Evolutionary conservation across 2,797 vertebrate genomes (phyloP), one percentile per base, ranked within the genome.

Genomic region (Ciconia nigra): DNA sequence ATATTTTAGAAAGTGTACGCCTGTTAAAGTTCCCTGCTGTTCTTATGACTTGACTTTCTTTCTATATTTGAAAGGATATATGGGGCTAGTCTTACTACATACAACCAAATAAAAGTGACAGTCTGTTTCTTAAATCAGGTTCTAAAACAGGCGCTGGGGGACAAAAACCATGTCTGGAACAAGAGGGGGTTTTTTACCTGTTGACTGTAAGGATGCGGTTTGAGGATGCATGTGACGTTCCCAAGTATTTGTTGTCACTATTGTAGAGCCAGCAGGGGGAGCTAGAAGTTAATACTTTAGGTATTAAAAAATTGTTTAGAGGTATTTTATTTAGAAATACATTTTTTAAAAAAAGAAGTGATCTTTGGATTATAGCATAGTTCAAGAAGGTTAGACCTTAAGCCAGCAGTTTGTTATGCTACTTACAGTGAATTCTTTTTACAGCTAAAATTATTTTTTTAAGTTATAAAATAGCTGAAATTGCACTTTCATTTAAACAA

Each of bases 261-360:
- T 28, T 33, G 13, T 25, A 21, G 52, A 44, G 29, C 76, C 96
- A 95, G 95, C 69, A 97, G 96, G 33, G 91, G 93, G 96, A 91
- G 96, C 92, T 66, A 26, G 3, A 67, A 65, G 74, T n/a, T 90
- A 26, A 7, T 42, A 5, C 22, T 52, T 70, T 1, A 19, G 16
- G 5, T 46, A 55, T n/a, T 74, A 6, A 37, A 76, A 70, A 49
- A 10, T 4, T 41, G 9, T 25, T 37, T 1, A 4, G 41, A 25
- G 20, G 5, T 11, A 37, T 52, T 94, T 79, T 41, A 26, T 73
- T 85, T 63, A 41, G 42, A 65, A 90, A 29, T 42, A 33, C 1
- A 0, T 57, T 29, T 37, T 29, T 8, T 13, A 3, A 5, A 20
- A 31, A 62, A 57, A 2, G 10, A 39, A 39, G 10, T 5, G 2